Evolutionary conservation across 2,113 vertebrate genomes (phyloP), one percentile per base, ranked within the genome.

Genomic region (Ictalurus furcatus): DNA sequence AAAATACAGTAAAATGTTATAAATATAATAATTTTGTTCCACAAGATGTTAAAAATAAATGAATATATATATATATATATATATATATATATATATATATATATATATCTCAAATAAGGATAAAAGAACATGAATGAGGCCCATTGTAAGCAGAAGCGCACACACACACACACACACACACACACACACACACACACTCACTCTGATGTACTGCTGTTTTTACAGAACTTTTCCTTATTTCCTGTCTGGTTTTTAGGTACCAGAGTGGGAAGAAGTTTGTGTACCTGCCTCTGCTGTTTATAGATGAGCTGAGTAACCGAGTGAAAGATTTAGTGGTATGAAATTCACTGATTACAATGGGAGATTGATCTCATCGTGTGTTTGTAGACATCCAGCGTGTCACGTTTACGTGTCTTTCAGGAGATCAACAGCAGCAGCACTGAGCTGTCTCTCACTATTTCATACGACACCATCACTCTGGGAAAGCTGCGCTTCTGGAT

Each of bases 221-320:
- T 30, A 80, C 28, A 19, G 14, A 17, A 56, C 28, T 1, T 9
- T 81, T 17, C 14, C 16, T 81, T 81, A 19, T 30, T n/a, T 52
- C 44, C 40, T 67, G n/a, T 74, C 6, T 90, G 52, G 74, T 40
- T 89, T 92, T 86, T 93, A 99, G 98, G 94, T 94, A 97, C 93
- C 97, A 98, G 89, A 93, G 96, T 89, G 98, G 97, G 81, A 97
- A 97, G 91, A 98, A 97, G n/a, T 96, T 99, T 92, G 96, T 98
- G 92, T 99, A 99, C 94, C 97, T 99, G 91, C 98, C 98, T 88
- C 98, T 99, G 95, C 95, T 99, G 92, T 99, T 99, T 95, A 97
- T 99, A 44, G 98, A 99, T 93, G 97, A 99, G 92, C 97, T 99
- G 93, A 99, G 98, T 94, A 99, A 97, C 93, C 95, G 98, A 84